Base-by-base conservation (phyloP, 1,140 invertebrate genomes). In the Chymomyza costata region DNA sequence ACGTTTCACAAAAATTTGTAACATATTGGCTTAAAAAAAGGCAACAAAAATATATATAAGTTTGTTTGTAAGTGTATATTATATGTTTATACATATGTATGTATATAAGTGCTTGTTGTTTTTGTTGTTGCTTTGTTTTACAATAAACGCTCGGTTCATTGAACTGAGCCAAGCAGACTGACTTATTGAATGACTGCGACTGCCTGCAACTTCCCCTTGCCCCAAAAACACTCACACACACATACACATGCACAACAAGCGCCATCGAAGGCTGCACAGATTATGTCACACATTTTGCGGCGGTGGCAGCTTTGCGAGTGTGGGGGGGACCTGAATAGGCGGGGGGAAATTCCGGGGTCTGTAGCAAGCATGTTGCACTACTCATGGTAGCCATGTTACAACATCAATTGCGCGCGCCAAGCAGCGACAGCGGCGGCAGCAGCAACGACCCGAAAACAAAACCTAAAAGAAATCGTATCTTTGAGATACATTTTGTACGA, bases 321-420 rank as follows among this genome's bases (percentile, higher is more conserved):
- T 41, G 43, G 31, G 37, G 49, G 32, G 17, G 32, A 15, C 5
- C 5, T 28, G 10, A 10, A 28, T 10, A 28, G 25, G 46, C 55
- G 53, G 52, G 28, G 15, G 18, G 37, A n/a, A n/a, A n/a, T n/a
- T n/a, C n/a, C n/a, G n/a, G n/a, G n/a, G n/a, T n/a, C n/a, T n/a
- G n/a, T n/a, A n/a, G n/a, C n/a, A n/a, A n/a, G 49, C 32, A 66
- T 78, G 71, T 66, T 78, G 71, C 70, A 76, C 71, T n/a, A n/a
- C n/a, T 76, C 71, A 57, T 76, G 71, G 70, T 76, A 76, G 70
- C 70, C 62, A 76, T 76, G 70, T 76, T 76, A 76, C 70, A 76
- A 76, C 70, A 76, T 76, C 70, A 76, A 76, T 76, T 76, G 70
- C 70, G 71, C 71, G 70, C 70, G 71, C 65, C 71, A 76, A 74